These are phyloP conservation scores for Orgyia antiqua DNA, from an alignment of 2,888 invertebrate genomes.

Conservation along the genomic window DNA sequence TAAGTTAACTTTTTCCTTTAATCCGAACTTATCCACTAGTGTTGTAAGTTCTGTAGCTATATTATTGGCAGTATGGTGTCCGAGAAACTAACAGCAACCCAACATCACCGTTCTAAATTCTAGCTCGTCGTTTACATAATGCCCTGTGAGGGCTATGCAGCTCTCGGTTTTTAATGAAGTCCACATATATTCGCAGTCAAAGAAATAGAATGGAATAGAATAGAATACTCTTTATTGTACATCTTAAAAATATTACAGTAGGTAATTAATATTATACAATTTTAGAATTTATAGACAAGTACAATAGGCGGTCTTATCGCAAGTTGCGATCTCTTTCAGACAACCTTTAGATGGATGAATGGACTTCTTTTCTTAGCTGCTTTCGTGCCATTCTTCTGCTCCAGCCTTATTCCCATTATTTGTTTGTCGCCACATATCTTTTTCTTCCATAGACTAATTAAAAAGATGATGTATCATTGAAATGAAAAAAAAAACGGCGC, in stretches of 20 bases:
- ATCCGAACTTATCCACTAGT: conserved; percentile 8
- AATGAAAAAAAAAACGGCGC: too few species aligned
- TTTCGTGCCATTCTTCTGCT: not conserved
- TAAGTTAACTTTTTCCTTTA: conserved; percentile 25
- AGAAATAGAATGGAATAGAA: conserved; percentile 8
- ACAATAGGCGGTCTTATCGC: too few species aligned
- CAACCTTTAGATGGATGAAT: not conserved
- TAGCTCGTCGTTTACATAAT: conserved; percentile 18
- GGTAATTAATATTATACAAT: too few species aligned
- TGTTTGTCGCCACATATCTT: too few species aligned
- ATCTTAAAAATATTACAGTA: too few species aligned
- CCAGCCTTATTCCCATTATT: too few species aligned
- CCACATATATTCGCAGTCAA: conserved; percentile 19
- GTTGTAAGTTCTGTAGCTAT: conserved; percentile 17
- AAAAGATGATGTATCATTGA: too few species aligned
- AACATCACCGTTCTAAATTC: conserved; percentile 22
- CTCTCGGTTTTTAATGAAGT: conserved; percentile 16
- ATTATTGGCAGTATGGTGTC: conserved; percentile 18
- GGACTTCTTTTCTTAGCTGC: not conserved
- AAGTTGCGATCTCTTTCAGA: too few species aligned
- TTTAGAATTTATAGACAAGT: too few species aligned
- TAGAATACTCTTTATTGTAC: too few species aligned
- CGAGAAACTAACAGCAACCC: conserved; percentile 20
- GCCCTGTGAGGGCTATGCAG: conserved; percentile 12
- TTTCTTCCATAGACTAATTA: too few species aligned